Evolutionary conservation across 2,113 vertebrate species (phyloP).

Genomic region (Brevimyrus niger): DNA sequence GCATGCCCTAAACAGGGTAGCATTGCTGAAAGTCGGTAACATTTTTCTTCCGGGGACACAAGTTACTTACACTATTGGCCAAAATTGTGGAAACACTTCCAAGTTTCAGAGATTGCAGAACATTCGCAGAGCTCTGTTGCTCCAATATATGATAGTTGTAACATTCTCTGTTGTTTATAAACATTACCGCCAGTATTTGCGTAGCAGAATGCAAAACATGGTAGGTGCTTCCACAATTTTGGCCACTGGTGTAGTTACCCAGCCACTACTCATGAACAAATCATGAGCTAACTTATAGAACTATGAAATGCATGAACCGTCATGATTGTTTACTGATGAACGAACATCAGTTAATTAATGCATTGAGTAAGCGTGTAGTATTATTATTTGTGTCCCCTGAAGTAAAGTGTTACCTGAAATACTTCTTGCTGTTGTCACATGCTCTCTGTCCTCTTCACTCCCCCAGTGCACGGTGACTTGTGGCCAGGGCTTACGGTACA

Average conservation of each 20-base stretch:
- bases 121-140: too few species aligned
- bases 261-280: background rate
- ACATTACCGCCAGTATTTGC: too few species aligned
- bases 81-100: too few species aligned
- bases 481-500: constrained; percentile 88
- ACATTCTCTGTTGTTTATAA: too few species aligned
- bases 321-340: background rate
- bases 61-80: background rate
- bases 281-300: background rate
- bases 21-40: background rate
- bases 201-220: too few species aligned
- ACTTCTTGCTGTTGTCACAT: background rate
- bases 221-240: too few species aligned
- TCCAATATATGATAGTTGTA: too few species aligned
- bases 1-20: background rate
- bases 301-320: background rate
- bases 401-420: background rate
- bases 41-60: background rate
- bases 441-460: constrained; percentile 1
- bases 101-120: too few species aligned
- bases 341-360: background rate
- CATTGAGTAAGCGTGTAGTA: background rate
- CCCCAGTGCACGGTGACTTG: constrained; percentile 89
- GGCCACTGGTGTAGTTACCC: background rate
- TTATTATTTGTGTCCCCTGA: background rate